phyloP scores from a whole-genome alignment of 2,888 invertebrate species.

The Tanytarsus gracilentus region DNA sequence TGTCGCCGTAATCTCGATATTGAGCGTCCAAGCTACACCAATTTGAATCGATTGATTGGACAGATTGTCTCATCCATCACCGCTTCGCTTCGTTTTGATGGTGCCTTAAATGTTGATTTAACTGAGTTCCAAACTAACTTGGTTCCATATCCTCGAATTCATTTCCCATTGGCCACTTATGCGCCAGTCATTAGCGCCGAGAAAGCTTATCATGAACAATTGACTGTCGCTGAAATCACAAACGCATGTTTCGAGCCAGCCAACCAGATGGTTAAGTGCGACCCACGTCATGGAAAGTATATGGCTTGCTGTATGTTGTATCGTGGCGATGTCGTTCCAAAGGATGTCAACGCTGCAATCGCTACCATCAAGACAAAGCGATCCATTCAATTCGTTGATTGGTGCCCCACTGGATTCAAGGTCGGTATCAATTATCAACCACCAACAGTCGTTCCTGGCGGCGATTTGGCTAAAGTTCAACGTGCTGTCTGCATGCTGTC shows the following conservation, averaged over 20 bases:
- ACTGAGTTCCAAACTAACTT: constrained; percentile 90
- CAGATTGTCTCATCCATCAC: constrained; percentile 90
- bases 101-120: constrained; percentile 85
- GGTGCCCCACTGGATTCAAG: constrained; percentile 77
- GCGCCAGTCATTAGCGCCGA: constrained; percentile 88
- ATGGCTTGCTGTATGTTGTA: constrained; percentile 94
- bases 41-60: constrained; percentile 77
- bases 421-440: constrained; percentile 85
- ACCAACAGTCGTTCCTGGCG: constrained; percentile 83
- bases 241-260: constrained; percentile 93
- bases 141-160: constrained; percentile 90
- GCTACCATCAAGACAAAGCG: constrained; percentile 92
- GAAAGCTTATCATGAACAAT: constrained; percentile 87
- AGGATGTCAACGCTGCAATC: constrained; percentile 87
- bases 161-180: no score
- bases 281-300: constrained; percentile 82
- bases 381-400: constrained; percentile 80
- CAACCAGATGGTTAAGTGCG: constrained; percentile 90
- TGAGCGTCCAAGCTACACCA: constrained; percentile 76
- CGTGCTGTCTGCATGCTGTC: constrained; percentile 95
- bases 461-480: constrained; percentile 85
- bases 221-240: constrained; percentile 85
- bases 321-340: constrained; percentile 84
- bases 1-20: constrained; percentile 79
- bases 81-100: constrained; percentile 84